Evolutionary conservation across 2,797 vertebrate species (phyloP), one percentile per base, ranked within the genome.

Genomic region (Cryptoprocta ferox): DNA sequence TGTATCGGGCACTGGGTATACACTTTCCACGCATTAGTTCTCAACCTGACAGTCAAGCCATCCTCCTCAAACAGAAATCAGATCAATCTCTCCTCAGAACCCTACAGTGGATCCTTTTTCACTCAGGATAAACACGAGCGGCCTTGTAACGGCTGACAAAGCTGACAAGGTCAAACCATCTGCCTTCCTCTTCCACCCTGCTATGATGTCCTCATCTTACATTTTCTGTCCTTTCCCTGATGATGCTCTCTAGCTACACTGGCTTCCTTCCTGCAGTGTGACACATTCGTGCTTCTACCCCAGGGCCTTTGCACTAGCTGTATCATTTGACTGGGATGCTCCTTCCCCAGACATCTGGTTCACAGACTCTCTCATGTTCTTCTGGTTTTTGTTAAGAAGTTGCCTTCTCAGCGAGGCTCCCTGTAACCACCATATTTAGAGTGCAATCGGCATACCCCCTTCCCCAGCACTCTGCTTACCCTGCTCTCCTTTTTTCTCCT

Each of bases 131-230:
- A 53, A 84, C 9, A 5, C 14, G n/a, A 50, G 84, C 37, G 83
- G 56, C 66, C 71, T 78, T 28, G 45, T 21, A 2, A 0, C 12
- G 87, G 66, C n/a, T 14, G 63, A 10, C 79, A 91, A 70, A 82
- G 66, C n/a, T 18, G 63, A 10, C 79, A 91, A 70, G 86, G 80
- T 63, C 83, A 35, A 66, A 16, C 11, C 5, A 0, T 37, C n/a
- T 11, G 30, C 13, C 2, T n/a, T 59, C 14, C 26, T 32, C 28
- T 75, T 30, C 28, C 21, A 26, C 53, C 39, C 10, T 14, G 15
- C 56, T 6, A 0, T 15, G 42, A 24, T 10, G 39, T 35, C 37
- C 71, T 81, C 5, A 0, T 12, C 19, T 39, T 0, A 1, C 37
- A 30, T 53, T 89, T 63, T 37, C 66, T 70, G 16, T 50, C 26